Evolutionary conservation across 2,797 vertebrate species (phyloP), one percentile per base, ranked within the genome.

Genomic region (Fratercula arctica): DNA sequence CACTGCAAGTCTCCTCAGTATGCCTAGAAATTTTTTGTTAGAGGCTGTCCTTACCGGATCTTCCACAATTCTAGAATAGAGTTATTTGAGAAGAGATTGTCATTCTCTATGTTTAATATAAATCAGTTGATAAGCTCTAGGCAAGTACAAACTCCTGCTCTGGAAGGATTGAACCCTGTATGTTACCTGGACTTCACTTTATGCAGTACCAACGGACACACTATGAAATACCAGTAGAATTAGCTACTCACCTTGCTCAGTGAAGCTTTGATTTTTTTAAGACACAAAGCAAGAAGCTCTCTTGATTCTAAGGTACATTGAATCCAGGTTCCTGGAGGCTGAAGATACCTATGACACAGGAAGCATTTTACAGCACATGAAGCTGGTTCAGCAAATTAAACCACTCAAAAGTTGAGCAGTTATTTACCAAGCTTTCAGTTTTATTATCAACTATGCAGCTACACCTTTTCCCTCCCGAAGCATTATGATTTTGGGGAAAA

Each of bases 221-320:
- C 37, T n/a, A 35, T 1, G 35, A 21, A 70, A 85, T 4, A 13
- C 15, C 9, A 13, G 7, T 1, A 46, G 33, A 63, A 33, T 15
- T 13, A n/a, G 57, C 59, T 31, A 84, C 98, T 86, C 94, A 99
- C 99, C 98, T 98, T 99, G 91, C 98, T 98, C 98, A 99, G 98
- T 0, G 99, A 98, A 67, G 98, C 97, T 97, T 99, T 99, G 26
- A 99, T 97, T 96, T 99, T 99, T 97, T 99, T 99, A 78, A 99
- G 98, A 89, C 99, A 99, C 85, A 99, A 98, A 39, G 99, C 96
- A 24, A 99, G 98, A 29, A 99, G 98, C 84, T 99, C 99, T 67
- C 99, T 98, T 10, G 99, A 99, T 97, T 99, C 99, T 95, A 99
- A 97, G 63, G 98, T 97, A 95, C 99, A 99, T 51, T 99, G 98